Conservation (phyloP, 1,140 invertebrate species). For the Chrysomallon squamiferum region DNA sequence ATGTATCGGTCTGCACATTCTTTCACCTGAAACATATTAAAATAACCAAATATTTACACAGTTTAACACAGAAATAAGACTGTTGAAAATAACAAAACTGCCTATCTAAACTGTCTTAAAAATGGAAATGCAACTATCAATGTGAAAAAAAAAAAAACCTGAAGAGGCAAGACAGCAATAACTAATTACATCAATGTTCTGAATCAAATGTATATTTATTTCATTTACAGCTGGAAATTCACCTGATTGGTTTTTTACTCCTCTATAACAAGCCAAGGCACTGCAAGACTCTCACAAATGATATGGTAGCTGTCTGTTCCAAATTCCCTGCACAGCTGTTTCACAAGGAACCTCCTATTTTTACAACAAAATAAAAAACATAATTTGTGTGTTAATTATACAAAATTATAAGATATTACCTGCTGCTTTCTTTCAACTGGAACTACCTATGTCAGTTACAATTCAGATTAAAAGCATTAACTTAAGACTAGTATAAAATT, state of each 20-base stretch:
- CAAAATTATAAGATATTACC: neutral
- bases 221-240: too few relatives aligned
- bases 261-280: constrained; percentile 27
- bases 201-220: too few relatives aligned
- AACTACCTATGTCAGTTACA: too few relatives aligned
- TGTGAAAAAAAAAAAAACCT: too few relatives aligned
- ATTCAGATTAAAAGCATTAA: neutral
- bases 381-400: neutral
- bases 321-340: constrained; percentile 37
- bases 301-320: constrained; percentile 34
- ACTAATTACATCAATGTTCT: too few relatives aligned
- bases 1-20: constrained; percentile 34
- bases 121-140: too few relatives aligned
- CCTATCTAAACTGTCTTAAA: too few relatives aligned
- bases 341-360: constrained; percentile 34
- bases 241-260: too few relatives aligned
- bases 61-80: neutral
- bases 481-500: neutral
- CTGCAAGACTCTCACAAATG: constrained; percentile 15
- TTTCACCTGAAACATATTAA: constrained; percentile 13
- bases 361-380: constrained; percentile 7
- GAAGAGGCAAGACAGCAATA: too few relatives aligned
- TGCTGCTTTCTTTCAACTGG: too few relatives aligned
- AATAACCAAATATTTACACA: neutral
- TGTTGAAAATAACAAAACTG: too few relatives aligned